A percentile compares a stretch with the other conserved stretches of the same genome.
Conservation (phyloP, 2,113 vertebrate genomes). For the Piprites chloris region DNA sequence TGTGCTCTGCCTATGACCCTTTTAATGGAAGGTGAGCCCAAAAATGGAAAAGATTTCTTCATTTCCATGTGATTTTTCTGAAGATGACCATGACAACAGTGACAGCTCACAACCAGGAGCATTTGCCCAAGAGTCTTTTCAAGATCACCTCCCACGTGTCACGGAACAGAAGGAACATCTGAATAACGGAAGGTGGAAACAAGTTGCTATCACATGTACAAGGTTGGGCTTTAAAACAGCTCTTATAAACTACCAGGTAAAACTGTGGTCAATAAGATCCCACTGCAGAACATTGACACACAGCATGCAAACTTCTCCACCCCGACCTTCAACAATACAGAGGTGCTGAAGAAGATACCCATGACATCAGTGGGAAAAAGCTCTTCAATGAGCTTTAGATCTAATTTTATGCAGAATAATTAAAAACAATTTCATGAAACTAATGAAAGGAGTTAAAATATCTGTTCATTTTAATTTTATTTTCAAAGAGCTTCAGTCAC, state of each 20-base stretch:
- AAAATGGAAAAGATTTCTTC: neutral
- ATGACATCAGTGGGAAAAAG: neutral
- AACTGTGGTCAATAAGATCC: neutral
- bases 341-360: neutral
- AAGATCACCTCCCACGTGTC: neutral
- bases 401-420: neutral
- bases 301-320: neutral
- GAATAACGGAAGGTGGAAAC: neutral
- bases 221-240: neutral
- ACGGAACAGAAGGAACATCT: neutral
- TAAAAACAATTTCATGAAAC: neutral
- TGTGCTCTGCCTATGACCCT: neutral
- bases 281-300: neutral
- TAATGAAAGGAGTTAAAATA: conserved; percentile 25
- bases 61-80: neutral
- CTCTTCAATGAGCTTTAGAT: neutral
- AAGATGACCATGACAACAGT: neutral
- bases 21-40: neutral
- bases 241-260: neutral
- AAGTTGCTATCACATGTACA: neutral
- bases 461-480: conserved; percentile 69
- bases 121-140: neutral
- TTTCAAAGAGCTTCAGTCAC: conserved; percentile 75
- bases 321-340: neutral
- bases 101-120: neutral